Base-by-base conservation (phyloP, 2,113 vertebrate species). In the Callorhinus ursinus region DNA sequence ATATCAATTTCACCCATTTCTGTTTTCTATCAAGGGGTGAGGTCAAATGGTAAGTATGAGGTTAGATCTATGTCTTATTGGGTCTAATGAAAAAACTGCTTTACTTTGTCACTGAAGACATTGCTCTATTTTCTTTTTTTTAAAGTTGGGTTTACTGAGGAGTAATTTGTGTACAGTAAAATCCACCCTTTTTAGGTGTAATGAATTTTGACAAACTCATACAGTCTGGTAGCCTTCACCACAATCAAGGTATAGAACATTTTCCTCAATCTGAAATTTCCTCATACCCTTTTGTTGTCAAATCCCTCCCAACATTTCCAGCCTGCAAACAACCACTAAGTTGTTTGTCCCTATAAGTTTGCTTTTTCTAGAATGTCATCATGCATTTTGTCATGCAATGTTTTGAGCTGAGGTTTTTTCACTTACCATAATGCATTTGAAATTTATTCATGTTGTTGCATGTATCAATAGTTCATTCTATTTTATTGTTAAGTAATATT, bases 1-100 rank as follows among this genome's bases (percentile, higher is more conserved):
- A 96, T 96, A 96, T 97, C 96, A 76, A 76, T 95, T 97, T 96
- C 95, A 97, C 82, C 80, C 80, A 76, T 96, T 96, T 86, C 96
- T 97, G 95, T 95, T 97, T 98, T 97, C 92, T 46, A 92, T 97
- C 95, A 96, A 95, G 87, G 26, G 31, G 46, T 85, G 90, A 96
- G 96, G 96, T 97, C 95, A 97, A 72, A 28, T 57, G 86, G 92
- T 72, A 96, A 95, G 39, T 89, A 85, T 61, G 88, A 93, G 94
- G 79, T 97, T 93, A 90, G 80, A 57, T 53, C 28, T 67, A 61
- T 90, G 90, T 97, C 97, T 97, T 97, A 95, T 97, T 96, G 69
- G 63, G 76, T 21, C 42, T 67, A 74, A 86, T 65, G 24, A 65
- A 63, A 92, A 91, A 63, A 22, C 53, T 74, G 46, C 36, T 90